Conservation (phyloP, 2,797 vertebrate genomes). For the Forpus xanthops region DNA sequence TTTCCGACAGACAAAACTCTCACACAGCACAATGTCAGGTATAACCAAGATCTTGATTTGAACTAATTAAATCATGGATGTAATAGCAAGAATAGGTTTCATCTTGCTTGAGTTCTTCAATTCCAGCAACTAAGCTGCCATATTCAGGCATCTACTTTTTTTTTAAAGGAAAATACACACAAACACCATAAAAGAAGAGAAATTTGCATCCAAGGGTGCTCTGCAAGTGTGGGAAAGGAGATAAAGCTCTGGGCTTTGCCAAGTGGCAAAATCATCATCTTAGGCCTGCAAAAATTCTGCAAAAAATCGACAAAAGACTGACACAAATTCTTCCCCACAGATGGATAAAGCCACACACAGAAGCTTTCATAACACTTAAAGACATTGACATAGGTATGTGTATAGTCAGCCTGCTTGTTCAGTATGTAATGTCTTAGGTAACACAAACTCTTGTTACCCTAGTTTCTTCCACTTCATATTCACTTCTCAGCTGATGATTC, state of each 20-base stretch:
- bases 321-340: background rate
- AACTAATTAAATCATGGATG: constrained; percentile 32
- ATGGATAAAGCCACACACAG: background rate
- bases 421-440: background rate
- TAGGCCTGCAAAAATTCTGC: background rate
- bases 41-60: background rate
- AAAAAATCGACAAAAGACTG: background rate
- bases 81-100: background rate
- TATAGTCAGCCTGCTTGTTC: background rate
- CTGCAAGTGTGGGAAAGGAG: background rate
- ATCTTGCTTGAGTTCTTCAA: background rate
- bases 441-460: background rate
- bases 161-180: background rate
- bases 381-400: background rate
- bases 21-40: background rate
- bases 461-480: background rate
- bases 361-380: background rate
- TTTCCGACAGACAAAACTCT: background rate
- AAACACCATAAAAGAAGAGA: background rate
- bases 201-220: background rate
- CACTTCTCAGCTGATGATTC: background rate
- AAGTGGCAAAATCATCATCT: background rate
- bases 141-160: background rate
- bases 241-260: background rate
- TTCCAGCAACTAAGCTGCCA: background rate